A percentile compares a stretch with the other conserved stretches of the same genome.
These are phyloP conservation scores for Pectinophora gossypiella DNA, from an alignment of 1,140 invertebrate species.

Conservation along the genomic window DNA sequence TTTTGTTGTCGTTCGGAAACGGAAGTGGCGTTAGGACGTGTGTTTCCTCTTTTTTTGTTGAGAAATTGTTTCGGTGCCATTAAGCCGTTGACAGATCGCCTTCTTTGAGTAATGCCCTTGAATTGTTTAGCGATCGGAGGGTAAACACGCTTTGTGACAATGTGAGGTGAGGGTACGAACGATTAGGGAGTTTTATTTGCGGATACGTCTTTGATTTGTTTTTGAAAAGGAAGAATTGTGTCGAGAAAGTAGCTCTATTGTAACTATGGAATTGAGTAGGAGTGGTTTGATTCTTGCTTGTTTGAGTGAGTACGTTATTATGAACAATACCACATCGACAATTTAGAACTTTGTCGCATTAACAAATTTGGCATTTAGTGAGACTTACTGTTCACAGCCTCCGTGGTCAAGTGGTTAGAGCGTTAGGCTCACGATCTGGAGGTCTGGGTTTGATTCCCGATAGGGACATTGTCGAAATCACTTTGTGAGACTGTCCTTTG, in stretches of 20 bases:
- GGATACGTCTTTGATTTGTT: neutral
- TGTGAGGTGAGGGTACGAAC: slow-evolving; percentile 11
- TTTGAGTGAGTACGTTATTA: too few species aligned
- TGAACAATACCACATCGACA: too few species aligned
- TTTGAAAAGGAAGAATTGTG: neutral
- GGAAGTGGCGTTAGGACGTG: slow-evolving; percentile 58
- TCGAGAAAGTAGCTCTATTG: neutral
- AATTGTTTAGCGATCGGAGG: slow-evolving; percentile 57
- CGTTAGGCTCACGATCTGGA: too few species aligned
- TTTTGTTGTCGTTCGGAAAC: slow-evolving; percentile 56
- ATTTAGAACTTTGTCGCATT: too few species aligned
- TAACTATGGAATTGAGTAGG: too few species aligned
- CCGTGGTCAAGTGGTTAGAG: too few species aligned
- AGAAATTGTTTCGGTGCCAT: slow-evolving; percentile 71
- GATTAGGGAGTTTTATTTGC: slow-evolving; percentile 12
- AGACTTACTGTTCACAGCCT: too few species aligned
- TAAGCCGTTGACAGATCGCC: slow-evolving; percentile 72
- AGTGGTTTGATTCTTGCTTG: too few species aligned
- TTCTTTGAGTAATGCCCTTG: slow-evolving; percentile 59
- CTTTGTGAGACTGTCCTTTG: too few species aligned
- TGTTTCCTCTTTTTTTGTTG: slow-evolving; percentile 69
- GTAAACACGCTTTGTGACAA: slow-evolving; percentile 38
- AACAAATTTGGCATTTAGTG: too few species aligned
- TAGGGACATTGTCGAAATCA: too few species aligned
- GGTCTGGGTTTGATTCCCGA: too few species aligned